A percentile compares a stretch with the other conserved stretches of the same genome.
phyloP scores from a whole-genome alignment of 1,140 invertebrate genomes.

The Saxidomus purpurata region DNA sequence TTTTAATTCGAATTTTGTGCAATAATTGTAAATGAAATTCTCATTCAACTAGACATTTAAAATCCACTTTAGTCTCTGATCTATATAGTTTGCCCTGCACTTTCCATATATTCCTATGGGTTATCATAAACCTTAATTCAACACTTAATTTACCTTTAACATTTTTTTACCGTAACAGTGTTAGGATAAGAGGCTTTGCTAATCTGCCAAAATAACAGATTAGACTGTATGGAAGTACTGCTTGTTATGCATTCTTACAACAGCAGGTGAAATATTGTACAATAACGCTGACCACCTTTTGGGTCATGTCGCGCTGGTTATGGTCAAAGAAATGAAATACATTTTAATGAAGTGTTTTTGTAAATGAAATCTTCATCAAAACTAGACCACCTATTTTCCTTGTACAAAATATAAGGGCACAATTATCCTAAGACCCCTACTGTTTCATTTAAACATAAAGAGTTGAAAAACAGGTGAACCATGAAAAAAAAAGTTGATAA shows the following conservation, averaged over 20 bases:
- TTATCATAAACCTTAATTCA: background rate
- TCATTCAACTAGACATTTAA: too few species aligned
- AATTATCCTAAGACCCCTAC: background rate
- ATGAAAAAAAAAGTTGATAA: too few species aligned
- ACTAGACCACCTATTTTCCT: background rate
- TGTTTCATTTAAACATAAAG: background rate
- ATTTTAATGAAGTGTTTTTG: background rate
- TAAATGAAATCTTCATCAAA: background rate
- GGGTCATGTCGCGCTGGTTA: background rate
- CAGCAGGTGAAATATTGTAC: background rate
- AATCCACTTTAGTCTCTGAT: too few species aligned
- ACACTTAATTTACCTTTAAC: too few species aligned
- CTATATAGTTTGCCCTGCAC: too few species aligned
- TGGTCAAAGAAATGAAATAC: background rate
- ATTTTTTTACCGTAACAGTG: background rate
- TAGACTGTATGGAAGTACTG: background rate
- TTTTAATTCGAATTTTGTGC: too few species aligned
- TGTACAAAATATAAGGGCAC: background rate
- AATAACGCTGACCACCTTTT: background rate
- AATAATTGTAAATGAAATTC: too few species aligned
- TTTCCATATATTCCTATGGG: too few species aligned
- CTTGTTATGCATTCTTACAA: background rate
- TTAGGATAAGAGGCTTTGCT: background rate
- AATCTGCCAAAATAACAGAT: conserved; percentile 35
- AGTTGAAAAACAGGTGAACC: background rate